These are phyloP conservation scores for Labeo calbasu DNA, from an alignment of 2,797 vertebrate species.

Conservation along the genomic window DNA sequence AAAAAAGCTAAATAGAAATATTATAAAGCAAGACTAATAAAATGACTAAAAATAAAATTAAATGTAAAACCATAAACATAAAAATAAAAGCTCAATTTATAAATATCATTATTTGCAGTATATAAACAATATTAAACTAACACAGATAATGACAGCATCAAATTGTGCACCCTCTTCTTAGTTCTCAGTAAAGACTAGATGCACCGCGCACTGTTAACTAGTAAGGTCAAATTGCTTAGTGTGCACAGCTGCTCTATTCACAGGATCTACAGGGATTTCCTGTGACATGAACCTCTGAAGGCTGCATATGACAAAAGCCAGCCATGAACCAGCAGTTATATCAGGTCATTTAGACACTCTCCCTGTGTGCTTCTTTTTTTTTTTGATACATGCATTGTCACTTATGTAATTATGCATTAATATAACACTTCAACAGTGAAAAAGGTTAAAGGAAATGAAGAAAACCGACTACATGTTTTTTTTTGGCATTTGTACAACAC, in stretches of 20 bases:
- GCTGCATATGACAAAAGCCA: neutral
- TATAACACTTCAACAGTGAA: neutral
- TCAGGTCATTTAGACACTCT: neutral
- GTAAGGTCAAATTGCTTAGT: slow-evolving; percentile 1
- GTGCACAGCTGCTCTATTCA: slow-evolving; percentile 15
- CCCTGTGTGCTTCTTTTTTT: neutral
- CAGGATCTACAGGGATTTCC: slow-evolving; percentile 32
- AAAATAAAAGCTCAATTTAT: neutral
- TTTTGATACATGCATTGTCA: neutral
- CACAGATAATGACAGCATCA: neutral
- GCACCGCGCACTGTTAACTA: neutral
- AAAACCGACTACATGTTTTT: neutral
- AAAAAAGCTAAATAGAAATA: neutral
- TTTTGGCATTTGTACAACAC: slow-evolving; percentile 65
- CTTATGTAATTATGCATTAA: neutral
- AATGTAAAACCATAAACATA: neutral
- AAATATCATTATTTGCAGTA: neutral
- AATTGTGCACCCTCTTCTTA: neutral
- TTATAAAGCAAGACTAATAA: neutral
- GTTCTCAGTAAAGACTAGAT: neutral
- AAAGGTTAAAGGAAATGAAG: neutral
- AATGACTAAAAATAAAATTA: neutral
- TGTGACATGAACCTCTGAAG: slow-evolving; percentile 21
- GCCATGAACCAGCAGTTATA: slow-evolving; percentile 17
- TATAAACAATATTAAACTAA: neutral